Percentiles rank a stretch among this genome's conserved stretches.
These are phyloP conservation scores for Microdon myrmicae DNA, from an alignment of 2,888 invertebrate genomes.

Conservation along the genomic window DNA sequence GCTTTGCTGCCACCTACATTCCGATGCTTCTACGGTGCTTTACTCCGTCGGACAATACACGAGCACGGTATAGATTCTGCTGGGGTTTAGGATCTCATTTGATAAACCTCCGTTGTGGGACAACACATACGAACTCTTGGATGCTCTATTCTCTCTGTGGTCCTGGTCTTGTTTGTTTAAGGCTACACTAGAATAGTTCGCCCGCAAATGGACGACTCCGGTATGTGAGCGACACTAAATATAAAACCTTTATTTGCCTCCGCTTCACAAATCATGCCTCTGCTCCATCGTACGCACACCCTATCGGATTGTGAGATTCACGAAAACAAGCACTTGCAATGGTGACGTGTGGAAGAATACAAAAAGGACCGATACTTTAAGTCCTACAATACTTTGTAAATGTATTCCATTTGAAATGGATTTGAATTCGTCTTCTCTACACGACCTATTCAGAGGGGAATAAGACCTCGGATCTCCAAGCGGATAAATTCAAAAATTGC, in stretches of 20 bases:
- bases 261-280: neutral
- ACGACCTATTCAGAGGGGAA: constrained; percentile 2
- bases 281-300: neutral
- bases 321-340: constrained; percentile 15
- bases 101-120: constrained; percentile 35
- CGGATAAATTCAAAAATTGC: constrained; percentile 37
- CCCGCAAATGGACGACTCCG: constrained; percentile 28
- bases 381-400: constrained; percentile 19
- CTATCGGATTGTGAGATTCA: constrained; percentile 22
- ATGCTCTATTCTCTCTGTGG: constrained; percentile 5
- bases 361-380: neutral
- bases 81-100: constrained; percentile 42
- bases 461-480: constrained; percentile 14
- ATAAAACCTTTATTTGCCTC: constrained; percentile 21
- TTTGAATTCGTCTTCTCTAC: constrained; percentile 23
- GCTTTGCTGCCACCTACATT: neutral
- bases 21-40: neutral
- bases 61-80: constrained; percentile 2
- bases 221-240: constrained; percentile 28
- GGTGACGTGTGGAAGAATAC: neutral
- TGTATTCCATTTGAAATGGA: constrained; percentile 37
- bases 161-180: constrained; percentile 39
- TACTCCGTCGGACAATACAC: too few relatives aligned
- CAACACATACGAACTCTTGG: constrained; percentile 9
- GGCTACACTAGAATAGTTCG: constrained; percentile 38